phyloP scores from a whole-genome alignment of 2,888 invertebrate species.

The Dynastes hyllus region DNA sequence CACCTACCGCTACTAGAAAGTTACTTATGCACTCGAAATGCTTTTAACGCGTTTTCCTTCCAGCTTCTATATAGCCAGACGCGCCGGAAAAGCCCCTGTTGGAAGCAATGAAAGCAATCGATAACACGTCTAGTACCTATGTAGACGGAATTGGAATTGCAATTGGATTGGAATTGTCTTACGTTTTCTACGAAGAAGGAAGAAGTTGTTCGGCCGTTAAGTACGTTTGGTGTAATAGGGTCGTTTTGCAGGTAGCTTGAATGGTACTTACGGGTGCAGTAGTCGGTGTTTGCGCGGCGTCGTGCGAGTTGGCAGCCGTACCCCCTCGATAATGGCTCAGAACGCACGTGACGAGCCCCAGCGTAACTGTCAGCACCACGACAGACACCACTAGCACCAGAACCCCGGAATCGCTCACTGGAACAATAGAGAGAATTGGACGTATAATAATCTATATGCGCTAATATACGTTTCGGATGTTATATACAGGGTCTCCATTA shows the following conservation, averaged over 20 bases:
- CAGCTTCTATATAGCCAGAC: neutral
- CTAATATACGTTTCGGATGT: too few relatives aligned
- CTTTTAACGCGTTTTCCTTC: constrained; percentile 9
- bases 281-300: constrained; percentile 68
- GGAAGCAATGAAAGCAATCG: neutral
- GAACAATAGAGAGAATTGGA: constrained; percentile 56
- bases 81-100: neutral
- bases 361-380: constrained; percentile 66
- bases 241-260: neutral
- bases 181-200: neutral
- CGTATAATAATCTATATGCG: neutral
- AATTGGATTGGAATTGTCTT: constrained; percentile 9
- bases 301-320: constrained; percentile 67
- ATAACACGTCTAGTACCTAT: neutral
- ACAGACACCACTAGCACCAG: constrained; percentile 66
- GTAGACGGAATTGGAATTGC: neutral
- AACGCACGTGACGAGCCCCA: constrained; percentile 73
- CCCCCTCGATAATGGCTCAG: constrained; percentile 76
- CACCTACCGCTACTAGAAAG: too few relatives aligned
- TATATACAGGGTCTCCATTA: too few relatives aligned
- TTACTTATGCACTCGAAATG: constrained; percentile 4
- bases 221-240: neutral
- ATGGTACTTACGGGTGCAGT: constrained; percentile 68
- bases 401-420: constrained; percentile 66
- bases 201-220: neutral